Conservation (phyloP, 1,140 invertebrate species). For the Drosophila sechellia region DNA sequence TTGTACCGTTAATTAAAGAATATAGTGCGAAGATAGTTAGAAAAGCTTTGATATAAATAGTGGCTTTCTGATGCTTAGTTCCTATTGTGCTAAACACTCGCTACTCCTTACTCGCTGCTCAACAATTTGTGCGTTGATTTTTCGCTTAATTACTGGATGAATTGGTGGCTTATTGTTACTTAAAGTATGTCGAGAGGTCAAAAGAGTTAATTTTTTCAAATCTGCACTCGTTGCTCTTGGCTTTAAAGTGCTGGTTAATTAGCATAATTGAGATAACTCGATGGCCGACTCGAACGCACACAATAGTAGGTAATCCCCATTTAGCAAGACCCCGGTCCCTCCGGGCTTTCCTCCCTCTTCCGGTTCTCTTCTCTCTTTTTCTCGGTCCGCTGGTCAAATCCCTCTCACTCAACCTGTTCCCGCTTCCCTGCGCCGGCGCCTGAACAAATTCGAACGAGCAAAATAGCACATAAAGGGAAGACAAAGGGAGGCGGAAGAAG, state of each 20-base stretch:
- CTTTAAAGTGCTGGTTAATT: slow-evolving; percentile 18
- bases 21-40: not conserved
- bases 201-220: not conserved
- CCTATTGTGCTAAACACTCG: not conserved
- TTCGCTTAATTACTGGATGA: too few relatives aligned
- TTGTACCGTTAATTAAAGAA: not conserved
- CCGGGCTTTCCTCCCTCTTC: slow-evolving; percentile 11
- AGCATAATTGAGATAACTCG: slow-evolving; percentile 44
- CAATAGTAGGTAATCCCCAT: slow-evolving; percentile 37
- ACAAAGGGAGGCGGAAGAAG: slow-evolving; percentile 1
- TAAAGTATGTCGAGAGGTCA: not conserved
- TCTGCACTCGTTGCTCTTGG: slow-evolving; percentile 10
- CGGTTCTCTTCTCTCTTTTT: slow-evolving; percentile 15
- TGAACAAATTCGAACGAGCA: slow-evolving; percentile 19
- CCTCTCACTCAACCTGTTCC: slow-evolving; percentile 51
- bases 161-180: not conserved
- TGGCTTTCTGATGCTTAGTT: too few relatives aligned
- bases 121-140: too few relatives aligned
- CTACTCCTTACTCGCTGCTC: not conserved
- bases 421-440: slow-evolving; percentile 44
- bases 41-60: not conserved
- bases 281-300: slow-evolving; percentile 20
- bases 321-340: slow-evolving; percentile 4
- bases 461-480: slow-evolving; percentile 16
- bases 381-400: slow-evolving; percentile 35